phyloP scores from a whole-genome alignment of 1,140 invertebrate species.

The Cephus cinctus region DNA sequence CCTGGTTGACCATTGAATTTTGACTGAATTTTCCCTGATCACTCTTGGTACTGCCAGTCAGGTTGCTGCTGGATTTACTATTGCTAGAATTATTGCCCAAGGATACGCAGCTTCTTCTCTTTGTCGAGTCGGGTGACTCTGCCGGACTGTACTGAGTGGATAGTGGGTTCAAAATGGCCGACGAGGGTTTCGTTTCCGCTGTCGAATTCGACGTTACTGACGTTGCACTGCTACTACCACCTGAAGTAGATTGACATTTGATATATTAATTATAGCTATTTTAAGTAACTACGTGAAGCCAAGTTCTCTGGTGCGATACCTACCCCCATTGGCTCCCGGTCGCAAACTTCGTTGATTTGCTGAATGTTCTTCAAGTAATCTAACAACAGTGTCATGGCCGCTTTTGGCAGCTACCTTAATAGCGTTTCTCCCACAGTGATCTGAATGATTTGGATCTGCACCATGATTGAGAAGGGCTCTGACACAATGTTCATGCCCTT shows the following conservation, averaged over 20 bases:
- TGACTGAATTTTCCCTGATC: constrained; percentile 60
- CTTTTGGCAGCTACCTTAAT: constrained; percentile 76
- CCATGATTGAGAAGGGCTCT: constrained; percentile 81
- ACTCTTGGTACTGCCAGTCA: constrained; percentile 67
- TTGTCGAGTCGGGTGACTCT: constrained; percentile 68
- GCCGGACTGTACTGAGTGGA: constrained; percentile 54
- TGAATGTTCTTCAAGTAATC: constrained; percentile 64
- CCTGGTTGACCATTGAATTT: constrained; percentile 50
- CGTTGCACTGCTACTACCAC: constrained; percentile 61
- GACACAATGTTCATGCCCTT: constrained; percentile 92
- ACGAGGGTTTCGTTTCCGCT: constrained; percentile 69
- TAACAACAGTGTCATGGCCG: constrained; percentile 70
- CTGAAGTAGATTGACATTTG: constrained; percentile 23
- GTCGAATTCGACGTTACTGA: constrained; percentile 66
- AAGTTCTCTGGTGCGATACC: constrained; percentile 11
- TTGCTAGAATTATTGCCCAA: constrained; percentile 70
- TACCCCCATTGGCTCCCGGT: constrained; percentile 40
- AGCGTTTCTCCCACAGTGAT: constrained; percentile 84
- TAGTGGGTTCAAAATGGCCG: constrained; percentile 60
- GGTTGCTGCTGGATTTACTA: constrained; percentile 71
- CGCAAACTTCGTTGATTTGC: constrained; percentile 48
- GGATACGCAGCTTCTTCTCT: constrained; percentile 70
- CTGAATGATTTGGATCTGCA: constrained; percentile 89
- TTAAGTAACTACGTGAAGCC: constrained; percentile 17
- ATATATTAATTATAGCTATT: neutral